Base-by-base conservation (phyloP, 2,797 vertebrate species). In the Phataginus tetradactyla region DNA sequence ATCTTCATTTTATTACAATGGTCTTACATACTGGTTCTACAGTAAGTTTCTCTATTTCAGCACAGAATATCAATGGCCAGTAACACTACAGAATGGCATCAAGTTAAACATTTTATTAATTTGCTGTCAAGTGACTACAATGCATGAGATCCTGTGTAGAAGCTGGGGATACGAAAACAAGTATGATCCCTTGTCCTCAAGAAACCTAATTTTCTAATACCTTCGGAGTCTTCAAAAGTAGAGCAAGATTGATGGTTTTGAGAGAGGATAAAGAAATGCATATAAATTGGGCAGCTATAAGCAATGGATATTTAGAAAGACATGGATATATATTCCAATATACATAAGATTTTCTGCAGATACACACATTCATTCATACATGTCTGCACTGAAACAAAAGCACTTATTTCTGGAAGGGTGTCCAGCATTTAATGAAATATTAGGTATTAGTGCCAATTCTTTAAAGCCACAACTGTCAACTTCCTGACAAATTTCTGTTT, bases 41-140 rank as follows among this genome's bases (percentile, higher is more conserved):
- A 75, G 55, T 68, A n/a, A n/a, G 5, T 57, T 90, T 53, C 61
- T 89, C n/a, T 92, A 64, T 68, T 92, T 90, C 90, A 86, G 49
- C 32, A 81, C 18, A 95, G 3, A 85, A 61, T 25, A 74, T 77
- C 71, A 94, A 53, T 20, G 68, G 37, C 74, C 17, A 72, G 23
- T 63, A 72, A 59, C 10, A 83, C 27, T 87, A 55, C 8, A 92
- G 27, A 96, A 84, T 61, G 37, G 42, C 93, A 86, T 45, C 64
- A 89, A 3, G 37, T 0, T 80, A n/a, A 61, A 84, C 7, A 80
- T 89, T 71, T 93, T 57, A 86, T 61, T 64, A 75, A 75, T 51
- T 66, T 87, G 57, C 53, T 32, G 78, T 51, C 11, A 88, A 61
- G 3, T 81, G 18, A 69, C 85, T 72, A 63, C 17, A 63, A 34